Evolutionary conservation across 2,113 vertebrate genomes (phyloP), one percentile per base, ranked within the genome.

Genomic region (Lamprotornis superbus): DNA sequence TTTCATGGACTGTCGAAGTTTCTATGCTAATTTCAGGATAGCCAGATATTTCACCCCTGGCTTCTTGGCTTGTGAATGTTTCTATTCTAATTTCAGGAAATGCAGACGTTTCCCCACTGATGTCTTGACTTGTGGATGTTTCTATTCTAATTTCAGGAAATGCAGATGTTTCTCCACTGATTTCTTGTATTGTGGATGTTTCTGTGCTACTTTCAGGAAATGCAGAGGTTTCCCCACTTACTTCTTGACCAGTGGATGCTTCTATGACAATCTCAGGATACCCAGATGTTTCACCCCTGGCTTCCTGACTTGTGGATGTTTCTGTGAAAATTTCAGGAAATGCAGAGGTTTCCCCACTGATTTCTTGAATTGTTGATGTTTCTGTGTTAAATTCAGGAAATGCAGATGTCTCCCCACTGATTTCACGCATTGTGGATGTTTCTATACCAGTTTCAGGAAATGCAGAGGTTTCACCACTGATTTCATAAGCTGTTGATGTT

Each of bases 11-110:
- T 2, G 81, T 76, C 0, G 95, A 97, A 20, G 89, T 86, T 80
- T 94, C 96, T 77, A 96, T 98, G 31, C 95, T 98, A 78, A 97
- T 96, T 91, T 97, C 96, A 16, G 97, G 96, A 52, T 85, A 89
- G 35, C 84, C 96, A 80, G 97, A 97, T 1, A 78, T 69, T 52
- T 98, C 96, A 57, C 98, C 87, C 3, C 97, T 92, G 61, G 84
- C 63, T 12, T 96, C 94, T 12, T 64, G 98, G 86, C 12, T 47
- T 40, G 94, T 95, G 53, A 93, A 93, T 1, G 88, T 93, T 68
- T 86, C 97, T 40, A 97, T 68, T 11, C 35, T 94, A 39, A 93
- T 24, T 81, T 98, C 98, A 37, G 97, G 97, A 79, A 98, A 94
- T 0, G 88, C 94, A 35, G 98, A 97, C 0, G 44, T 76, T 86